Evolutionary conservation across 2,797 vertebrate species (phyloP).

Genomic region (Champsocephalus esox): DNA sequence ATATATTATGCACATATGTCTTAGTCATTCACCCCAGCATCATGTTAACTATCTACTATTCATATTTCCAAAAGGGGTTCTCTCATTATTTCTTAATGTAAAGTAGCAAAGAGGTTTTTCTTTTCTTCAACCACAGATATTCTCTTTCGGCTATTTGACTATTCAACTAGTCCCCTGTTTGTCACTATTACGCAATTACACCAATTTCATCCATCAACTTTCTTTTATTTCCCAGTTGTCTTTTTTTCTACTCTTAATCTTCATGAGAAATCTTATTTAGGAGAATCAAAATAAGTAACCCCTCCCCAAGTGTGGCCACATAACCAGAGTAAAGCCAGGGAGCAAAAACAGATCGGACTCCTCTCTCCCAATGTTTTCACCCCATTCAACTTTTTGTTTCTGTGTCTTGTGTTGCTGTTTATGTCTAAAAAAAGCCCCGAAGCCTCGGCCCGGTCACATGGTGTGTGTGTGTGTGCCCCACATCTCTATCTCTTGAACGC

Average conservation of each 20-base stretch:
- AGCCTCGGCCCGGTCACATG: constrained; percentile 56
- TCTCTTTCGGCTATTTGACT: neutral
- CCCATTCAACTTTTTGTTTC: neutral
- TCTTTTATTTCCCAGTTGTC: too few relatives aligned
- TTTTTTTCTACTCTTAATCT: neutral
- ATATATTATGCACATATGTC: neutral
- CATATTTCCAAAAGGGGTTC: too few relatives aligned
- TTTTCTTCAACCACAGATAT: too few relatives aligned
- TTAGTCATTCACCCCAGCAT: neutral
- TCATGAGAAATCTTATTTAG: neutral
- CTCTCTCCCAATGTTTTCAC: neutral
- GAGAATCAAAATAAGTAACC: too few relatives aligned
- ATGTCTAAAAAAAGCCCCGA: constrained; percentile 41
- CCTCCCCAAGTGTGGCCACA: neutral
- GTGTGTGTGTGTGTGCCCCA: neutral
- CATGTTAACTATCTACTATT: too few relatives aligned
- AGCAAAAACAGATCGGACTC: neutral
- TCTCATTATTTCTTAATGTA: too few relatives aligned
- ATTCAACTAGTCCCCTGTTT: neutral
- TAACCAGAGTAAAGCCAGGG: neutral
- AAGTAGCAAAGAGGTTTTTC: too few relatives aligned
- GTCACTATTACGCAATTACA: neutral
- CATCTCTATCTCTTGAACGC: constrained; percentile 1
- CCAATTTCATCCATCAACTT: neutral
- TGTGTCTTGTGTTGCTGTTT: constrained; percentile 40